These are phyloP conservation scores for Kryptopterus vitreolus DNA, from an alignment of 2,797 vertebrate species.

Conservation along the genomic window DNA sequence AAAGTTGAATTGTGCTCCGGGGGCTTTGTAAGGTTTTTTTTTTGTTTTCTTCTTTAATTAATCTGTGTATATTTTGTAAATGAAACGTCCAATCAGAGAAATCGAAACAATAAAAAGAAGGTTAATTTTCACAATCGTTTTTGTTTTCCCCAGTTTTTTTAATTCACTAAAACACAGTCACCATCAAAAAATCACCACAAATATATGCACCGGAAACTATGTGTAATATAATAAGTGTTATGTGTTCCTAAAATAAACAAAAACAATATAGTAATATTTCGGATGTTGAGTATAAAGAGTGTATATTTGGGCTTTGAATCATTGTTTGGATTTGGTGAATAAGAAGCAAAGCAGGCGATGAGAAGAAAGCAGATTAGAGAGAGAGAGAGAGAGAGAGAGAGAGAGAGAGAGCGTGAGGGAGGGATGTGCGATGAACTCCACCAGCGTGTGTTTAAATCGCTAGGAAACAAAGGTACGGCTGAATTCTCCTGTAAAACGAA, in stretches of 20 bases:
- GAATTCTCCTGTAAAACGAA: conserved; percentile 37
- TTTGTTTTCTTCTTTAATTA: too few species aligned
- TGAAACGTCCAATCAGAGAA: too few species aligned
- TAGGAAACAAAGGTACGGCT: conserved; percentile 46
- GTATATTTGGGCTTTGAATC: neutral
- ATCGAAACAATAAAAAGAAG: too few species aligned
- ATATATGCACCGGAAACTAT: too few species aligned
- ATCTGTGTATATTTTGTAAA: neutral
- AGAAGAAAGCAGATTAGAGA: conserved; percentile 4
- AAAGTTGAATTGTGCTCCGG: neutral
- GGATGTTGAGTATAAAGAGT: neutral
- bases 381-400: too few species aligned
- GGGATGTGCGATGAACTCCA: neutral
- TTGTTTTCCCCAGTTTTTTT: neutral
- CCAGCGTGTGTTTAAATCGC: conserved; percentile 45
- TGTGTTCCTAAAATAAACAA: neutral
- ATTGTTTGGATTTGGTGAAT: conserved; percentile 24
- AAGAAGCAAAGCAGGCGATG: conserved; percentile 24
- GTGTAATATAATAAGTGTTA: neutral
- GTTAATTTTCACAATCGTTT: neutral
- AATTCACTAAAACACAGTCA: neutral
- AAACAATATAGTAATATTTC: neutral
- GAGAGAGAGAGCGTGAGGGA: neutral
- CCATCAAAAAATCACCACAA: neutral
- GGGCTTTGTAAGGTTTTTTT: neutral